A percentile compares a stretch with the other conserved stretches of the same genome.
Evolutionary conservation across 2,888 invertebrate genomes (phyloP).

Genomic region (Cerastis leucographa): DNA sequence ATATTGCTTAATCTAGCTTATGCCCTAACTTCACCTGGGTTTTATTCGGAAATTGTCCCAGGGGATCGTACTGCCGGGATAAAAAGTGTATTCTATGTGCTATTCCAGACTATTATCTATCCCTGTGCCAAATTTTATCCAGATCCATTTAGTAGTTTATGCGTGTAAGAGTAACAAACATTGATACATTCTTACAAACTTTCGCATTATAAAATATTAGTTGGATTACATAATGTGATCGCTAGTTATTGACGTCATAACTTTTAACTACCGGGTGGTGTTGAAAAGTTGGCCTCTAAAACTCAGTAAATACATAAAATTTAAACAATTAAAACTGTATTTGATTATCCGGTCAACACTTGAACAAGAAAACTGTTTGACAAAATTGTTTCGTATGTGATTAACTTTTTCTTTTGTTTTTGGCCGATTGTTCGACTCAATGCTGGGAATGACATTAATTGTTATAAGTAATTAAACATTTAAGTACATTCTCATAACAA

Average conservation of each 20-base stretch:
- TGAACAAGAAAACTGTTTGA: not conserved
- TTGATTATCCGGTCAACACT: not conserved
- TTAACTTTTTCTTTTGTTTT: not conserved
- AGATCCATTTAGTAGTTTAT: too few species aligned
- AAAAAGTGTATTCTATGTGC: too few species aligned
- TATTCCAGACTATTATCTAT: too few species aligned
- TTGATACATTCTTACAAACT: too few species aligned
- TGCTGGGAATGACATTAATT: conserved; percentile 42
- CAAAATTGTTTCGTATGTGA: not conserved
- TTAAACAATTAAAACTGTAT: not conserved
- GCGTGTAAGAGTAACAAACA: too few species aligned
- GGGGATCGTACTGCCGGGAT: too few species aligned
- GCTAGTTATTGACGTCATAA: not conserved
- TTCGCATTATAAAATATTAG: too few species aligned
- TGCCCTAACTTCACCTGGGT: too few species aligned
- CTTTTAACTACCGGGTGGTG: not conserved
- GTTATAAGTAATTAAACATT: not conserved
- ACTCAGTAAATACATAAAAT: not conserved
- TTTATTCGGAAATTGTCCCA: too few species aligned
- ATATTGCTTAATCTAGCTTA: not conserved
- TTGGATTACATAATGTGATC: not conserved
- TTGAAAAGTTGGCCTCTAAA: not conserved
- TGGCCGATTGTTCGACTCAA: conserved; percentile 9
- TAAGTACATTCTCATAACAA: conserved; percentile 45
- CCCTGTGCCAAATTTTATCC: too few species aligned